A percentile compares a stretch with the other conserved stretches of the same genome.
Evolutionary conservation across 53 echinoderm and acorn worm genomes (phyloP).

Genomic region (Paelopatides confundens): DNA sequence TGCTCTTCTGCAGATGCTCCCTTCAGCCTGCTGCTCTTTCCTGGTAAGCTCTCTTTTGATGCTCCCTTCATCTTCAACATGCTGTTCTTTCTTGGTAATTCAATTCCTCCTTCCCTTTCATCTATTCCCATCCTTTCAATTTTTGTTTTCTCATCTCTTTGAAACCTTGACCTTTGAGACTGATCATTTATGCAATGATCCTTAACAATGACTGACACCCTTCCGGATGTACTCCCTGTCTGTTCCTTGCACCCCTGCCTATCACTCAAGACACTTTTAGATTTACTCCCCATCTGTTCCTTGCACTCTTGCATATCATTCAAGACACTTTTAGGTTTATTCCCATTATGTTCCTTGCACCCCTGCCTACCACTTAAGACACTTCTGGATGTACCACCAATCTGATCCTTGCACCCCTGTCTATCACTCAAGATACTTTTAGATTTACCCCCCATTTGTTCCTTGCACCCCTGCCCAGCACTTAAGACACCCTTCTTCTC

Average conservation of each 20-base stretch:
- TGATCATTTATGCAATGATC: neutral
- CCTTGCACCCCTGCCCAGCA: neutral
- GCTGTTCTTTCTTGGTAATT: constrained; percentile 15
- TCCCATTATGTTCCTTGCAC: neutral
- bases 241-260: no score
- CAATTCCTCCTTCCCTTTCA: neutral
- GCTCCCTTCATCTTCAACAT: constrained; percentile 8
- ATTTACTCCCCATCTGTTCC: neutral
- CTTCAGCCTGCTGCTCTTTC: constrained; percentile 29
- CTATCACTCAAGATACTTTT: no score
- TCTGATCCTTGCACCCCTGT: no score
- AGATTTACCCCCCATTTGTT: neutral
- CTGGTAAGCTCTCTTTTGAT: neutral
- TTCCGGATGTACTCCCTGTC: neutral
- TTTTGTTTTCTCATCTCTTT: neutral
- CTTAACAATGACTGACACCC: neutral
- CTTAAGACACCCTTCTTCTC: neutral
- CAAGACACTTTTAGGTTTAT: neutral
- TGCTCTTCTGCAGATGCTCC: neutral
- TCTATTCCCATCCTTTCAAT: neutral
- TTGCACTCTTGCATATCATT: neutral
- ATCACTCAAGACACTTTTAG: no score
- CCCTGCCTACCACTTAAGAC: neutral
- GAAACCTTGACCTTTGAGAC: neutral
- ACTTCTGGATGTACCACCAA: neutral